These are phyloP conservation scores for Echinometra lucunter DNA, from an alignment of 53 echinoderm and acorn worm genomes.

Conservation along the genomic window DNA sequence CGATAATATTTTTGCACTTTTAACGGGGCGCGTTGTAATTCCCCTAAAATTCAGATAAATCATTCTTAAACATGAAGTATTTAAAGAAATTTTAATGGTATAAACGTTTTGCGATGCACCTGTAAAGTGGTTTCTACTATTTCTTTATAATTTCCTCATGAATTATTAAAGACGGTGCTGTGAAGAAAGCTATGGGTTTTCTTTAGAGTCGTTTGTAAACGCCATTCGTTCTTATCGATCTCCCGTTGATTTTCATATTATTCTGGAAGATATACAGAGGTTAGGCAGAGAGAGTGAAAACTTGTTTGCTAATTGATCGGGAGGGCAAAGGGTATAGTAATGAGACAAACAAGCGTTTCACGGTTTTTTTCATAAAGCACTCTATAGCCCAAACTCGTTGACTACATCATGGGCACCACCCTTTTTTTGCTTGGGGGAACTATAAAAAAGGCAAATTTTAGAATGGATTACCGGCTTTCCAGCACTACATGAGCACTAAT, in stretches of 20 bases:
- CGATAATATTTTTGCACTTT: background rate
- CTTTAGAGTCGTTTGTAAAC: background rate
- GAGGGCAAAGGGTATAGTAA: background rate
- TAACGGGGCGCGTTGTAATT: background rate
- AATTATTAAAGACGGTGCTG: constrained; percentile 1
- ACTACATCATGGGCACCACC: background rate
- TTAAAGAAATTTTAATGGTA: background rate
- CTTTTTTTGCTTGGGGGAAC: background rate
- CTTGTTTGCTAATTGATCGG: constrained; percentile 29
- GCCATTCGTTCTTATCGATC: constrained; percentile 17
- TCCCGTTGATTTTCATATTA: constrained; percentile 16
- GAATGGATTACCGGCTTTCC: background rate
- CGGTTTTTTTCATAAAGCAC: background rate
- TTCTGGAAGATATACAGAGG: background rate
- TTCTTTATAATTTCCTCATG: background rate
- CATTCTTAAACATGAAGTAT: background rate
- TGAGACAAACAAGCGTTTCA: constrained; percentile 18
- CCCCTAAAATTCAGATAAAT: too few species aligned
- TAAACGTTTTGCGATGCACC: background rate
- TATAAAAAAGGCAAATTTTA: background rate
- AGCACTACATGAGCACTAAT: too few species aligned
- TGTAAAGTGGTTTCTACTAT: background rate
- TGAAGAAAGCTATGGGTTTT: background rate
- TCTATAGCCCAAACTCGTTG: background rate
- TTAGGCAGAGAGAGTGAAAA: background rate